Base-by-base conservation (phyloP, 1,140 invertebrate species). In the Acromyrmex charruanus region DNA sequence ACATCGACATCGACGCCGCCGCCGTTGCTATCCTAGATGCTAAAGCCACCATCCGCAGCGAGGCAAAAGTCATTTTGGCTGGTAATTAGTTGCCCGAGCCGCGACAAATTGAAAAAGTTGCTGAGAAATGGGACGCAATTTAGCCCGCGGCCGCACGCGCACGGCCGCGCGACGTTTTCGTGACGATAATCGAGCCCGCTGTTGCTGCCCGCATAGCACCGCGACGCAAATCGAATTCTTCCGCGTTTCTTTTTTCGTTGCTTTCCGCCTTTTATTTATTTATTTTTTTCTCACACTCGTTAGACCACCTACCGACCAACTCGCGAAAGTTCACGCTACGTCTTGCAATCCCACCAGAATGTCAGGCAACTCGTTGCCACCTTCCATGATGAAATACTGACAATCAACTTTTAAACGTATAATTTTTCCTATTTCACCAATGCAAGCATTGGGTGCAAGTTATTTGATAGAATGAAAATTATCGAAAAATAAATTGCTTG, bases 91-190 rank as follows among this genome's bases (percentile, higher is more conserved):
- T 93, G 91, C 87, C 87, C 91, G 92, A 94, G 93, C 93, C 91
- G 90, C 91, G 93, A 94, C 94, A 94, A 94, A 94, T 94, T 94
- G 94, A 94, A 94, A 94, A 94, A 94, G 94, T 94, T 94, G 91
- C 93, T 93, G 94, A 93, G 94, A 94, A 94, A 94, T 93, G 93
- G 93, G 92, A 94, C 91, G 94, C 92, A 93, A 94, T 94, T 94
- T 93, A 93, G 90, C 88, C 89, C 90, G 88, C 88, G 89, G 84
- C 87, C 84, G 72, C 88, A 86, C 82, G 81, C 81, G 53, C 58
- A 66, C 80, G 59, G 86, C 72, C 61, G 77, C 68, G 69, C 66
- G 85, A 65, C 80, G 65, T 81, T 84, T 87, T 55, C 51, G 82
- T 87, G 85, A 77, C 86, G 75, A 87, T 92, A 92, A 92, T 85